Conservation (phyloP, 2,113 vertebrate genomes). For the Gnathonemus echidnorhynchus region DNA sequence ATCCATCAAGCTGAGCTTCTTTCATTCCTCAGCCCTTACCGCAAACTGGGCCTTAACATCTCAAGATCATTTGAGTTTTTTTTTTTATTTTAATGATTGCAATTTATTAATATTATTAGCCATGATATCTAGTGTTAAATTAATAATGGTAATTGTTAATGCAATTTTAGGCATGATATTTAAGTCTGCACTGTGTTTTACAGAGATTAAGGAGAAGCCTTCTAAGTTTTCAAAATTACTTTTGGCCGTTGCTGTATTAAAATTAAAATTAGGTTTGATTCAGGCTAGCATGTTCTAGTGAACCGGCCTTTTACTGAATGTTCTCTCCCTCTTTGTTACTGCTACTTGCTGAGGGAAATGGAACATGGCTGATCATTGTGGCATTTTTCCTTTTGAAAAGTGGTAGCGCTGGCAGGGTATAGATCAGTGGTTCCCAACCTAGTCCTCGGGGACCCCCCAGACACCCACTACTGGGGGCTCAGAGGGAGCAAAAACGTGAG, state of each 20-base stretch:
- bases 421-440: not conserved
- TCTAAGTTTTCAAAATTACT: not conserved
- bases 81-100: not conserved
- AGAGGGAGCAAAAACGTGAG: not conserved
- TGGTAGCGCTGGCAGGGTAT: not conserved
- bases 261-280: not conserved
- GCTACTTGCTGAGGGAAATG: not conserved
- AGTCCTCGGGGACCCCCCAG: not conserved
- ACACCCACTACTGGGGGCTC: not conserved
- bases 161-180: too few species aligned
- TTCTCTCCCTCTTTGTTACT: not conserved
- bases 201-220: not conserved
- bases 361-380: not conserved
- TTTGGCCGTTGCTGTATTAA: not conserved
- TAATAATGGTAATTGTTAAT: not conserved
- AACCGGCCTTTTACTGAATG: not conserved
- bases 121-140: not conserved
- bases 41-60: not conserved
- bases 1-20: not conserved
- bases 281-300: not conserved
- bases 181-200: not conserved
- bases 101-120: not conserved
- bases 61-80: not conserved
- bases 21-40: not conserved
- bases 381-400: not conserved